Conservation (phyloP, 37 sponge, comb jelly and placozoan genomes). For the Haliclona indistincta region DNA sequence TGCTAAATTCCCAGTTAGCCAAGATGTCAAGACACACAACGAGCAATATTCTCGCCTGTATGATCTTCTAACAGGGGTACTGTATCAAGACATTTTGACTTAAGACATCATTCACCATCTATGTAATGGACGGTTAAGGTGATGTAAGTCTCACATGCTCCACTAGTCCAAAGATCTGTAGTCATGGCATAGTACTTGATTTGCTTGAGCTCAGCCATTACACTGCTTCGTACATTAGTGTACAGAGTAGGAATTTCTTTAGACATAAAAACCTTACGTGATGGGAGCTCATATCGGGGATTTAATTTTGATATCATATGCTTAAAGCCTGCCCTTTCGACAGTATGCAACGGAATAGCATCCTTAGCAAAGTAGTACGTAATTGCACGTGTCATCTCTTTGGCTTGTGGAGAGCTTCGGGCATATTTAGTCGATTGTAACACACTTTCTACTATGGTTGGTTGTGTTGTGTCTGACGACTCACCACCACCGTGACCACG, state of each 20-base stretch:
- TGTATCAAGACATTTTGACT: conserved; percentile 19
- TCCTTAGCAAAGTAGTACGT: conserved; percentile 7
- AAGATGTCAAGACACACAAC: background rate
- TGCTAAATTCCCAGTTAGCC: background rate
- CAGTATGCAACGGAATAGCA: conserved; percentile 12
- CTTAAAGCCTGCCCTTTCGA: background rate
- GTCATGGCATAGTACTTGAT: background rate
- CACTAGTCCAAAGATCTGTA: conserved; percentile 46
- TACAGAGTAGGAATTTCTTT: conserved; percentile 1
- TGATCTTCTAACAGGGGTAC: conserved; percentile 6
- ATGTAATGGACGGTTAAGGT: conserved; percentile 41
- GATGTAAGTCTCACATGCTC: conserved; percentile 12
- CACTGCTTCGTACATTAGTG: background rate
- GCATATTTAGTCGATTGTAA: background rate
- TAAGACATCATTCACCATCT: conserved; percentile 18
- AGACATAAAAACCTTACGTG: conserved; percentile 2
- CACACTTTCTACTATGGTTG: background rate
- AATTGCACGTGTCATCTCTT: conserved; percentile 1
- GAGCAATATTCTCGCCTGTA: conserved; percentile 16
- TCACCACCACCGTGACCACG: too few species aligned
- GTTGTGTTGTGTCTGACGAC: too few species aligned
- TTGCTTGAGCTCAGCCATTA: background rate
- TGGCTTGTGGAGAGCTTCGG: conserved; percentile 11
- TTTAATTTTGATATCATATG: background rate
- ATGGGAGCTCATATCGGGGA: conserved; percentile 11